These are phyloP conservation scores for Galeopterus variegatus DNA, from an alignment of 2,113 vertebrate species.

Conservation along the genomic window DNA sequence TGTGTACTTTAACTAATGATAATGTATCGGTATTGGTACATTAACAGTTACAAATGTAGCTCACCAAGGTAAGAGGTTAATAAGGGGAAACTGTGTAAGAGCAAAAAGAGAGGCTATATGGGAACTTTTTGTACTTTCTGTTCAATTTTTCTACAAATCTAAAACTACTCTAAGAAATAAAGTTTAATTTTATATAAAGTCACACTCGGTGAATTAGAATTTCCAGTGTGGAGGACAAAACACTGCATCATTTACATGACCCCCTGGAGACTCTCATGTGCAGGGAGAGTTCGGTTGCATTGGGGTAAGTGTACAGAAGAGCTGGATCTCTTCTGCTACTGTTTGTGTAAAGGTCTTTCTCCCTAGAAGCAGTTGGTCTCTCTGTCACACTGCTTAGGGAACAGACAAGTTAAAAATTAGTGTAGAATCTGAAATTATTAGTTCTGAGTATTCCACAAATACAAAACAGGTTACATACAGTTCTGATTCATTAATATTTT, in stretches of 20 bases:
- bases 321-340: neutral
- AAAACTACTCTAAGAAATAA: neutral
- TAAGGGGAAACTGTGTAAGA: neutral
- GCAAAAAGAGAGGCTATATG: neutral
- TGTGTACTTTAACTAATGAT: neutral
- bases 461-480: neutral
- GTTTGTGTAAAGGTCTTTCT: neutral
- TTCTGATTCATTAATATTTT: neutral
- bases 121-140: neutral
- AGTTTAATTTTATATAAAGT: neutral
- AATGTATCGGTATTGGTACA: neutral
- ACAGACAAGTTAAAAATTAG: constrained; percentile 22
- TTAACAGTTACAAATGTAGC: neutral
- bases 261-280: neutral
- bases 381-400: neutral
- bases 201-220: neutral
- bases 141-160: neutral
- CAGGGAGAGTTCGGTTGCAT: neutral
- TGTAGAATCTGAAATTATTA: constrained; percentile 5
- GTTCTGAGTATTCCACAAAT: neutral
- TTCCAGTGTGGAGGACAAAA: neutral
- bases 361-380: neutral
- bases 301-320: neutral
- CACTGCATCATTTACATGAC: neutral
- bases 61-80: neutral